These are phyloP conservation scores for Mimas tiliae DNA, from an alignment of 2,888 invertebrate genomes.

Conservation along the genomic window DNA sequence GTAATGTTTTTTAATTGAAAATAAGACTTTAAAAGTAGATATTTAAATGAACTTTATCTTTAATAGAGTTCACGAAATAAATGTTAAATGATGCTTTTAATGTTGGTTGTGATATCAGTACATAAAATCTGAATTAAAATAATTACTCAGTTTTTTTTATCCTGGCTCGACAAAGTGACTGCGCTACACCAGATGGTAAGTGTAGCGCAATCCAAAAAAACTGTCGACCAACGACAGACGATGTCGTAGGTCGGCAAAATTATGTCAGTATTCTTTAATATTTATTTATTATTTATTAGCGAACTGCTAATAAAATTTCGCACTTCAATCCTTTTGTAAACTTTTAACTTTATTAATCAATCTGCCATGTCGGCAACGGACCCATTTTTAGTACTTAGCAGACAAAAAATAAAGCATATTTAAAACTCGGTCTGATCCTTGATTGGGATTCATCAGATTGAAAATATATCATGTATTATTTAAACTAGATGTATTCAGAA, in stretches of 20 bases:
- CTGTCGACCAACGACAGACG: too few relatives aligned
- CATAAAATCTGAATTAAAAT: neutral
- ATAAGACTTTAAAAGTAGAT: neutral
- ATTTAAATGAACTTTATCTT: neutral
- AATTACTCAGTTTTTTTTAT: too few relatives aligned
- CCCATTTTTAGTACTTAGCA: neutral
- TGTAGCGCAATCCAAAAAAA: too few relatives aligned
- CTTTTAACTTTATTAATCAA: constrained; percentile 2
- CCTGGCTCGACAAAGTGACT: too few relatives aligned
- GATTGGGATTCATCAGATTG: neutral
- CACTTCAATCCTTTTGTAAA: constrained; percentile 1
- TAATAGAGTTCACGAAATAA: neutral
- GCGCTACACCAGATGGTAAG: too few relatives aligned
- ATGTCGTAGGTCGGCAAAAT: too few relatives aligned
- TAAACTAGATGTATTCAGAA: constrained; percentile 14
- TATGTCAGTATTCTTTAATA: too few relatives aligned
- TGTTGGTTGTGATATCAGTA: neutral
- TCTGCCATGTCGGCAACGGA: neutral
- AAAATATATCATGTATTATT: constrained; percentile 5
- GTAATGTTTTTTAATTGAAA: neutral
- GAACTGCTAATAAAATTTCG: neutral
- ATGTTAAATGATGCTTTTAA: neutral
- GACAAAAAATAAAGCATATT: neutral
- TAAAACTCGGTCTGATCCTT: too few relatives aligned
- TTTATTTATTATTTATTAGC: too few relatives aligned